Base-by-base conservation (phyloP, 1,140 invertebrate genomes). In the Zaprionus gabonicus region DNA sequence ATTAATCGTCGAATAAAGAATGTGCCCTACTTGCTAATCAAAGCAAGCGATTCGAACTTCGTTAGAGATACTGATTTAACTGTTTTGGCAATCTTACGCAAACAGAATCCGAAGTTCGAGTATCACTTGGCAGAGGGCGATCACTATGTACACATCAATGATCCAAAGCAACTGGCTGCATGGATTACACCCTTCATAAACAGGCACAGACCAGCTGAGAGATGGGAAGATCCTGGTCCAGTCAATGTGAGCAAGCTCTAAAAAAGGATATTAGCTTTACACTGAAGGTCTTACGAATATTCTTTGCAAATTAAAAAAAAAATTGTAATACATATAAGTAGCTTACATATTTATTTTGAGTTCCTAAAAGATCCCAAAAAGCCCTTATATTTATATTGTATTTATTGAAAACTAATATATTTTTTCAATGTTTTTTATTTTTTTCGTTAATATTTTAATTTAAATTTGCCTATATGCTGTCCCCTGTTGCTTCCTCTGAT, bases 401-500 rank as follows among this genome's bases (percentile, higher is more conserved):
- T 25, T 23, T 27, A 6, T n/a, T 15, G 9, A 31, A 31, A 56
- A 28, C 15, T 7, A 56, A 28, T 46, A 7, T 25, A 23, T 20
- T 76, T 62, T 31, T 58, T 86, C 67, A 34, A 78, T 55, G 49
- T 36, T 13, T 38, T 67, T 78, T 78, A 51, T 86, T 74, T 87
- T 87, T 83, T 75, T 87, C 41, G 46, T 82, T 67, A 66, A 62
- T 49, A 69, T 71, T 46, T 74, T 44, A 63, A 49, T 71, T 31
- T 49, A 66, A 38, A 36, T 60, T 60, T 68, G 51, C 53, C 51
- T 83, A 83, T 70, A 53, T 81, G 65, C 57, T 81, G 38, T 25
- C 64, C 31, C 56, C 64, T 60, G 53, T 53, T 58, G 56, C 23
- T 17, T 59, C 41, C 31, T 34, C 44, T 34, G 55, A 31, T 23